Base-by-base conservation (phyloP, 2,797 vertebrate species). In the Pampus argenteus region DNA sequence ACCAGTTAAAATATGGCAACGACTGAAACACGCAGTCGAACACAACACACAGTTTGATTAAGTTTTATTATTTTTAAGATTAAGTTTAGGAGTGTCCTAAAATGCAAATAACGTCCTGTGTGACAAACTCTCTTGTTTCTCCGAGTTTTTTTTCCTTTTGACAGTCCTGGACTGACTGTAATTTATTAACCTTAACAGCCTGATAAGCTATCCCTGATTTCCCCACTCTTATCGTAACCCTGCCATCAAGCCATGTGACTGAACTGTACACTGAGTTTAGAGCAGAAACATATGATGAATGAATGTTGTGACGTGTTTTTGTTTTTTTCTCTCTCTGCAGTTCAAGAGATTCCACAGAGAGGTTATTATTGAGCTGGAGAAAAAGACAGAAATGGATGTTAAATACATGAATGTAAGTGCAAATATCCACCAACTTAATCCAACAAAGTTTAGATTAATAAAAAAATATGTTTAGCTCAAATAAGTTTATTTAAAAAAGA, bases 341-440 rank as follows among this genome's bases (percentile, higher is more conserved):
- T 96, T 99, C 82, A 98, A 95, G 91, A 95, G 89, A 83, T 99
- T 99, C 85, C 97, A 98, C 86, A 95, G 91, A 87, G 98, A 99
- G 25, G 96, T 99, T 63, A 94, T 99, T 68, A 75, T 82, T 9
- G 98, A 99, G 87, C 91, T 99, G 91, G 98, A 99, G 89, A 97
- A 93, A 94, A 99, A 99, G 92, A 99, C 96, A 0, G 98, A 99
- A 23, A 95, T 98, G 89, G 98, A 99, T 73, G 95, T 98, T 26
- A 99, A 99, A 82, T 99, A 99, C 29, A 99, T 99, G 97, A 98
- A 92, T 18, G 98, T 99, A 87, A 97, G 97, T 38, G 5, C 44
- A 48, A 48, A 18, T 26, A 48, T 34, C 31, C 25, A 20, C 34
- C 34, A 2, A 5, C 23, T 4, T 15, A 51, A 42, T 18, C 2